Conservation (phyloP, 1,140 invertebrate genomes). For the Marisa cornuarietis region DNA sequence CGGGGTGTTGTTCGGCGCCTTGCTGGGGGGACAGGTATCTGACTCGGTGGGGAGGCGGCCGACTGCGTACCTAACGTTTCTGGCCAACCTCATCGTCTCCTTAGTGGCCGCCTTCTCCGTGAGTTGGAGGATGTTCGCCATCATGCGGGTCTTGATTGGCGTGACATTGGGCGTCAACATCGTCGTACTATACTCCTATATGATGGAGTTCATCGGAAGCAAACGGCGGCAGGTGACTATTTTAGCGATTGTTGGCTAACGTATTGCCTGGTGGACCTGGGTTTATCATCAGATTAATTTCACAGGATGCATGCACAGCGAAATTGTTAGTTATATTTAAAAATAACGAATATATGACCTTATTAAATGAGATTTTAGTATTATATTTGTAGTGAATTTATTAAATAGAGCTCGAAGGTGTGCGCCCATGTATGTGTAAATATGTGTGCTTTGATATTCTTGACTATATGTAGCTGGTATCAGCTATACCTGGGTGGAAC, state of each 20-base stretch:
- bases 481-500: too few species aligned
- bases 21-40: conserved; percentile 35
- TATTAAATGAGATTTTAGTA: too few species aligned
- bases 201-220: neutral
- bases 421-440: too few species aligned
- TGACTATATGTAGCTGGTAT: too few species aligned
- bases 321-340: too few species aligned
- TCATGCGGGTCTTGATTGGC: conserved; percentile 37
- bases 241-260: neutral
- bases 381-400: too few species aligned
- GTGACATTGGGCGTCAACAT: conserved; percentile 7
- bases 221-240: too few species aligned
- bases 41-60: conserved; percentile 38
- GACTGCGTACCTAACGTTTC: conserved; percentile 18
- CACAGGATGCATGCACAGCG: too few species aligned
- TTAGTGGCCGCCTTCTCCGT: conserved; percentile 23
- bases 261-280: neutral
- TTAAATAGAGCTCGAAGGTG: too few species aligned
- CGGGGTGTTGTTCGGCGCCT: conserved; percentile 37
- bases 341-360: too few species aligned
- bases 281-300: neutral
- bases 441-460: too few species aligned
- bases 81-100: conserved; percentile 21
- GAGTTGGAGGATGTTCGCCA: conserved; percentile 40
- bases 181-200: neutral